Evolutionary conservation across 2,113 vertebrate species (phyloP), one percentile per base, ranked within the genome.

Genomic region (Paralichthys olivaceus): DNA sequence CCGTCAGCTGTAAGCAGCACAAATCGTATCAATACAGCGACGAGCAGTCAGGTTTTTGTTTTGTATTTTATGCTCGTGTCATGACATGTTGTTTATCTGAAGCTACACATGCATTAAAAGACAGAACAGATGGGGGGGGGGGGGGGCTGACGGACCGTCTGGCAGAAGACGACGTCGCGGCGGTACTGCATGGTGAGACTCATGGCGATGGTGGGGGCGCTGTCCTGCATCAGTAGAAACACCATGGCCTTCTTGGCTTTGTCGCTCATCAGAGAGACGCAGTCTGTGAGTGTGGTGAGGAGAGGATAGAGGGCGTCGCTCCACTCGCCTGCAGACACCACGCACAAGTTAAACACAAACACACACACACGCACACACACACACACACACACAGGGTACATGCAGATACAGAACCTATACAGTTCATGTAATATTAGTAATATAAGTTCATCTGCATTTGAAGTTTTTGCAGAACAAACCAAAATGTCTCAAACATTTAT

Each of bases 181-280:
- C 98, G 96, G 81, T 99, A 97, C 90, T 99, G 98, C 83, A 99
- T 92, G 28, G 95, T 95, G 83, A 99, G 93, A 85, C 95, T 97
- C 77, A 95, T 93, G 88, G 96, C 97, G 55, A 99, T 99, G 64
- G 98, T 99, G 0, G 97, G 96, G 3, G 97, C 97, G 0, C 95
- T 96, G 93, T 99, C 98, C 91, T 98, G 98, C 98, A 99, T 99
- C 75, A 99, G 94, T 69, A 99, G 91, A 84, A 99, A 99, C 80
- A 98, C 97, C 97, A 99, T 97, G 51, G 98, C 95, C 89, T 99
- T 98, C 93, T 97, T 98, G 72, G 98, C 97, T 91, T 97, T 99
- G 94, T 98, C 97, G 1, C 98, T 97, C 97, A 99, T 98, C 95
- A 99, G 97, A 86, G 97, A 94, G 72, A 95, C 97, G 0, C 97